Conservation (phyloP, 2,888 invertebrate genomes). For the Germaria angustata region DNA sequence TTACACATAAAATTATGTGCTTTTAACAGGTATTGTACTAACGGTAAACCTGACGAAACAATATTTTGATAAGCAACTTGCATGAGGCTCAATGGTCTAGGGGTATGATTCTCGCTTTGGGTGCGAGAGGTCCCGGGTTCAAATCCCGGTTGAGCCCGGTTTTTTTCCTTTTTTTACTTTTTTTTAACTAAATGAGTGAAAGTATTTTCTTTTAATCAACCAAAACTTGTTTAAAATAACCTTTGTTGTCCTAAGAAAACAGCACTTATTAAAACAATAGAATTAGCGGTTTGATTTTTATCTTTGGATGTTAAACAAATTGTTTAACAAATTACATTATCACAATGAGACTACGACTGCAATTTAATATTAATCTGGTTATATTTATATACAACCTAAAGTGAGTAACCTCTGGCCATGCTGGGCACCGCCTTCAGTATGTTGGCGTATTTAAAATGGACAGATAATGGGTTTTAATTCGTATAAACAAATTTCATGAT, state of each 20-base stretch:
- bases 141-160: slow-evolving; percentile 83
- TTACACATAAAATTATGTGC: no score
- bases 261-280: no score
- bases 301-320: neutral
- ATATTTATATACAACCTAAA: neutral
- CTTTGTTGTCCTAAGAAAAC: no score
- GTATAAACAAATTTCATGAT: neutral
- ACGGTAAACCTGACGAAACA: no score
- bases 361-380: slow-evolving; percentile 7
- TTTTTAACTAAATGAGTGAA: neutral
- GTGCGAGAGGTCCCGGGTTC: slow-evolving; percentile 84
- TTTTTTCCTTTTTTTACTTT: slow-evolving; percentile 67
- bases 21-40: no score
- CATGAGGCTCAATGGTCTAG: slow-evolving; percentile 81
- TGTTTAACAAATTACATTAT: neutral
- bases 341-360: neutral
- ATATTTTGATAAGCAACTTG: slow-evolving; percentile 60
- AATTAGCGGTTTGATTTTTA: neutral
- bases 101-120: slow-evolving; percentile 84
- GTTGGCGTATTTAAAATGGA: neutral
- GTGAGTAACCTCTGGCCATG: neutral
- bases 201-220: neutral
- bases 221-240: no score
- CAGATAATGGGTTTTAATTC: neutral
- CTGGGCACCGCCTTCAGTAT: neutral